A percentile compares a stretch with the other conserved stretches of the same genome.
Conservation (phyloP, 2,113 vertebrate species). For the Ammodytes marinus region DNA sequence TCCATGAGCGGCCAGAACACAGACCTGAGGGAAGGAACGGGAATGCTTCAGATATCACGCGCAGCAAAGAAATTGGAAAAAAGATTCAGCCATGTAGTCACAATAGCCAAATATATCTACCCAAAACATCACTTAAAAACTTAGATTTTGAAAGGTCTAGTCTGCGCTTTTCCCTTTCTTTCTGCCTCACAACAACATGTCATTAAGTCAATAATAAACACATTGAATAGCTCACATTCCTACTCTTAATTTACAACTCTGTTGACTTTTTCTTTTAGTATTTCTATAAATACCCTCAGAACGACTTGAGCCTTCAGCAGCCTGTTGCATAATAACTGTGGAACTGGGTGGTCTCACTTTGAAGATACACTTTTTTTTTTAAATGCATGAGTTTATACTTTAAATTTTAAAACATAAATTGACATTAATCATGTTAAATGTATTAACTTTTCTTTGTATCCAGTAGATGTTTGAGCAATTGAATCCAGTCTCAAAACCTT, state of each 20-base stretch:
- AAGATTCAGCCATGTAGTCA: neutral
- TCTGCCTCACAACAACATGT: neutral
- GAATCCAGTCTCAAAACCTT: neutral
- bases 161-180: neutral
- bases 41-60: neutral
- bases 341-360: neutral
- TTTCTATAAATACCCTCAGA: neutral
- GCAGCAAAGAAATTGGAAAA: neutral
- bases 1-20: slow-evolving; percentile 63
- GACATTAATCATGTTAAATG: neutral
- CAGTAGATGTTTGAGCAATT: neutral
- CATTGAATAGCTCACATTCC: neutral
- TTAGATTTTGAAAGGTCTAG: neutral
- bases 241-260: neutral
- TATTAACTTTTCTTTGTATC: neutral
- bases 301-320: neutral
- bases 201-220: slow-evolving; percentile 7
- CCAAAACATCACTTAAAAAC: too few relatives aligned
- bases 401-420: neutral
- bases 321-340: neutral
- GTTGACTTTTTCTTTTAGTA: neutral
- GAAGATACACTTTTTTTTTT: neutral
- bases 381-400: neutral
- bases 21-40: slow-evolving; percentile 62
- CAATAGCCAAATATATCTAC: too few relatives aligned